Evolutionary conservation across 2,113 vertebrate genomes (phyloP).

Genomic region (Sinocyclocheilus maitianheensis): DNA sequence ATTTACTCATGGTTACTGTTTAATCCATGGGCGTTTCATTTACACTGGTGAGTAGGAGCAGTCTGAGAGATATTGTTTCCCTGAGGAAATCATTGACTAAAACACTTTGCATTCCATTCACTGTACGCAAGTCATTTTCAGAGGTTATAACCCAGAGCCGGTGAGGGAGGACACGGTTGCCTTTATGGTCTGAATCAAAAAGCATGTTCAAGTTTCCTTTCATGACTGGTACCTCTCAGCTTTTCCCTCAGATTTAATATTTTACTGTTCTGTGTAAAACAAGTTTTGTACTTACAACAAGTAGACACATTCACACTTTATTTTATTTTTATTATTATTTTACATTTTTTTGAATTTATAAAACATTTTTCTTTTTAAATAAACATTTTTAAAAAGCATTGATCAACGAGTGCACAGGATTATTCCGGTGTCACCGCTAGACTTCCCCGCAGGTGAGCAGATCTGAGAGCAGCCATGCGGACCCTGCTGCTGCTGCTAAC

Average conservation of each 20-base stretch:
- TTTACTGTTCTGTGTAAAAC: neutral
- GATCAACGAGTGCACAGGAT: constrained; percentile 71
- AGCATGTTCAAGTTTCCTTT: constrained; percentile 10
- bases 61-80: constrained; percentile 62
- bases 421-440: constrained; percentile 70
- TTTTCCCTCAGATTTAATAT: neutral
- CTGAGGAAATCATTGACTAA: constrained; percentile 66
- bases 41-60: constrained; percentile 45
- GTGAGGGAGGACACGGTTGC: constrained; percentile 21
- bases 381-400: neutral
- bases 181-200: constrained; percentile 22
- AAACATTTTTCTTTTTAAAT: neutral
- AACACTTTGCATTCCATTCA: constrained; percentile 57
- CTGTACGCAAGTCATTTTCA: constrained; percentile 55
- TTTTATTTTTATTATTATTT: neutral
- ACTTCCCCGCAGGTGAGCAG: constrained; percentile 68
- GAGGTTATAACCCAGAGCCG: constrained; percentile 47
- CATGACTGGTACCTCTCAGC: neutral
- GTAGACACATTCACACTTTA: neutral
- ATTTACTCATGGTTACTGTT: constrained; percentile 70
- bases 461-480: constrained; percentile 27
- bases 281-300: neutral
- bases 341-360: no score
- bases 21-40: constrained; percentile 60
- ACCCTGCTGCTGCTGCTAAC: constrained; percentile 47